Conservation (phyloP, 2,888 invertebrate genomes). For the Phengaris alcon region DNA sequence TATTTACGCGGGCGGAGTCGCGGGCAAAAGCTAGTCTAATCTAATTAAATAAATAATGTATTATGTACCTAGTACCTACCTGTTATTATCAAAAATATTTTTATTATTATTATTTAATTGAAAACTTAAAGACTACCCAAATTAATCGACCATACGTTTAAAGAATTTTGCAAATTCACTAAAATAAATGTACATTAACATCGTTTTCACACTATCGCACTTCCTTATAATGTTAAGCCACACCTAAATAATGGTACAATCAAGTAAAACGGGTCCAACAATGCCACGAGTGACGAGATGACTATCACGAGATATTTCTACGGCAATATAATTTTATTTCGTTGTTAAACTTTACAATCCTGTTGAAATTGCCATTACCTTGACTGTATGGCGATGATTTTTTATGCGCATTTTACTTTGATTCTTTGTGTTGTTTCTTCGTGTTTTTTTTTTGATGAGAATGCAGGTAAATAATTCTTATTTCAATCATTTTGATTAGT, state of each 20-base stretch:
- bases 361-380: conserved; percentile 45
- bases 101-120: no score
- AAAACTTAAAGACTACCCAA: neutral
- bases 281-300: conserved; percentile 52
- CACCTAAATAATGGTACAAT: conserved; percentile 43
- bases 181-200: neutral
- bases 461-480: no score
- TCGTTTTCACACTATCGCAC: neutral
- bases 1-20: no score
- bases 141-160: neutral
- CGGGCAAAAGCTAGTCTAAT: no score
- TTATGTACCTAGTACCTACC: no score
- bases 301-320: conserved; percentile 55
- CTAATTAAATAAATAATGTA: no score
- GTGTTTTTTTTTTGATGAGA: neutral
- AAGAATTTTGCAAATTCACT: neutral
- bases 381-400: conserved; percentile 32
- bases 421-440: neutral
- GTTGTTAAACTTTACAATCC: conserved; percentile 56
- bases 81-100: no score
- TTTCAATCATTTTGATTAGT: no score
- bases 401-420: neutral
- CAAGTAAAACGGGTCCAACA: conserved; percentile 55
- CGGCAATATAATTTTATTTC: conserved; percentile 52
- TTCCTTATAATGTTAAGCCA: conserved; percentile 29